Evolutionary conservation across 2,113 vertebrate species (phyloP).

Genomic region (Notothenia rossii): DNA sequence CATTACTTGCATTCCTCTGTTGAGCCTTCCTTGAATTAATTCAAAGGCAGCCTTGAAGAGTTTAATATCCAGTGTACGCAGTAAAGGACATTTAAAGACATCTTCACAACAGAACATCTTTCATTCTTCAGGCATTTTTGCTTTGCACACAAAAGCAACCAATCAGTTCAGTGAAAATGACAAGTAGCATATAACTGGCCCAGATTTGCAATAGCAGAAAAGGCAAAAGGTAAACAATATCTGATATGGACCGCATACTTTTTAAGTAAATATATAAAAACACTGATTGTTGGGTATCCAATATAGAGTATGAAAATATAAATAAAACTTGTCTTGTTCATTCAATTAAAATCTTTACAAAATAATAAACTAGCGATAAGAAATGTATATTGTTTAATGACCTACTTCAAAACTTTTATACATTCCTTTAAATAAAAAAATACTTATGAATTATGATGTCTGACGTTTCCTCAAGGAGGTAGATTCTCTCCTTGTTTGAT

Average conservation of each 20-base stretch:
- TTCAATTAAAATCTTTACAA: conserved; percentile 70
- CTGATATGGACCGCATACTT: conserved; percentile 74
- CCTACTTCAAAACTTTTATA: conserved; percentile 72
- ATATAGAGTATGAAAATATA: conserved; percentile 76
- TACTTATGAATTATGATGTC: conserved; percentile 51
- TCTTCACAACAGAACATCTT: conserved; percentile 31
- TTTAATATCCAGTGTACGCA: conserved; percentile 12
- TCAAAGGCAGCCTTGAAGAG: conserved; percentile 28
- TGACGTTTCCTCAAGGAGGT: conserved; percentile 65
- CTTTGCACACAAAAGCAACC: conserved; percentile 59
- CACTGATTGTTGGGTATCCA: conserved; percentile 70
- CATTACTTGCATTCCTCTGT: conserved; percentile 42
- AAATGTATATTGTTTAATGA: conserved; percentile 73
- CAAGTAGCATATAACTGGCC: conserved; percentile 78
- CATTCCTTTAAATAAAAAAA: conserved; percentile 72
- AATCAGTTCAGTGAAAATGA: conserved; percentile 61
- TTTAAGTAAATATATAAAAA: conserved; percentile 76
- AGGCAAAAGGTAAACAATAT: conserved; percentile 77
- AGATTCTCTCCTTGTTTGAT: conserved; percentile 55
- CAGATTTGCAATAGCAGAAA: conserved; percentile 75
- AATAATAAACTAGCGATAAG: conserved; percentile 69
- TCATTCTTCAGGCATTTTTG: conserved; percentile 38
- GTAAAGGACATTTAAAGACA: conserved; percentile 46
- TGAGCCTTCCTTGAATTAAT: conserved; percentile 37
- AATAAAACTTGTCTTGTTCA: conserved; percentile 67